Percentiles rank a stretch among this genome's conserved stretches.
phyloP scores from a whole-genome alignment of 1,140 invertebrate species.

The Lethocerus indicus region DNA sequence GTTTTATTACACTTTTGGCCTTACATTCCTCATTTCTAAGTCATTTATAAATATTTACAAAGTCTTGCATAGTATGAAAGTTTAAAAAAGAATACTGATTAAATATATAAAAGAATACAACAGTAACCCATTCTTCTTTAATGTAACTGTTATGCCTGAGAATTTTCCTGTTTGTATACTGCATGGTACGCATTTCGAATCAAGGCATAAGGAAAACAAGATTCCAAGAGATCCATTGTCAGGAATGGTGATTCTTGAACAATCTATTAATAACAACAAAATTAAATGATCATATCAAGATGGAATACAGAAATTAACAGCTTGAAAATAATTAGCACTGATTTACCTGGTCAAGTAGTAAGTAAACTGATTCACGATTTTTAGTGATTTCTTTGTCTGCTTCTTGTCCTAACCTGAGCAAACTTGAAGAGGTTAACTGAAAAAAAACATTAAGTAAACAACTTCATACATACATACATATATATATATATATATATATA shows the following conservation, averaged over 20 bases:
- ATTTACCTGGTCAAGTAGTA: slow-evolving; percentile 65
- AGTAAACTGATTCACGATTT: slow-evolving; percentile 90
- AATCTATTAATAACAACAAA: slow-evolving; percentile 39
- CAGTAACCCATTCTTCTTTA: no score
- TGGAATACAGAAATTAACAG: neutral
- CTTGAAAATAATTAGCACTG: neutral
- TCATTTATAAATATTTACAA: no score
- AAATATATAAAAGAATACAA: no score
- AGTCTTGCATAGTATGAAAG: no score
- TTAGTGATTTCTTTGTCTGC: slow-evolving; percentile 84
- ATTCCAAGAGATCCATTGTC: slow-evolving; percentile 94
- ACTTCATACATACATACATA: slow-evolving; percentile 10
- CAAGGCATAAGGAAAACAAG: slow-evolving; percentile 93
- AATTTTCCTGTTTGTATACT: slow-evolving; percentile 75
- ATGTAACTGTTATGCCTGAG: slow-evolving; percentile 14
- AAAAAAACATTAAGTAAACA: no score
- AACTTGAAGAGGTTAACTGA: slow-evolving; percentile 79
- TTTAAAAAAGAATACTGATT: no score
- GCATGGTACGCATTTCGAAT: slow-evolving; percentile 93
- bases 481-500: slow-evolving; percentile 9
- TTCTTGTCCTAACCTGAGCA: slow-evolving; percentile 85
- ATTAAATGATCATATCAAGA: neutral
- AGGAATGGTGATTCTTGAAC: slow-evolving; percentile 95
- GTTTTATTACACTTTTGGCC: no score
- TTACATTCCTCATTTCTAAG: no score